A percentile compares a stretch with the other conserved stretches of the same genome.
Conservation (phyloP, 2,797 vertebrate species). For the Sciaenops ocellatus region DNA sequence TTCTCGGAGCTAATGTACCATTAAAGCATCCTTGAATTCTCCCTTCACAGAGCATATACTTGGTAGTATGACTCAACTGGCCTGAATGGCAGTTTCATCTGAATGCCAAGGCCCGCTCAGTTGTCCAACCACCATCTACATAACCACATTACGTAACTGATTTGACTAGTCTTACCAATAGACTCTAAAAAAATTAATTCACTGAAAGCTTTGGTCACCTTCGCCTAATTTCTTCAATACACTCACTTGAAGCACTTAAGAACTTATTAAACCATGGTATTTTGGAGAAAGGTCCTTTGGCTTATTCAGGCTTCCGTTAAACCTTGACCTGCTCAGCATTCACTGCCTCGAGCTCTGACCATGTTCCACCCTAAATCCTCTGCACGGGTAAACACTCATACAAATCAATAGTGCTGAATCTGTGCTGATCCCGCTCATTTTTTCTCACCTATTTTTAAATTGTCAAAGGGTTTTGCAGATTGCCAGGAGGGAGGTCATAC, state of each 20-base stretch:
- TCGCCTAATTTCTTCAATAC: slow-evolving; percentile 15
- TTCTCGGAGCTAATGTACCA: too few species aligned
- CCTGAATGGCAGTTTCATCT: background rate
- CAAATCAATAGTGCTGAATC: slow-evolving; percentile 53
- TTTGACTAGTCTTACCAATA: too few species aligned
- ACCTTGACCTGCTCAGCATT: slow-evolving; percentile 51
- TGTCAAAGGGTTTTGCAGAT: slow-evolving; percentile 35
- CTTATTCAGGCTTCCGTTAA: slow-evolving; percentile 28
- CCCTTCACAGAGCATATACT: too few species aligned
- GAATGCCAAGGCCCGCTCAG: background rate
- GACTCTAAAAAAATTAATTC: background rate
- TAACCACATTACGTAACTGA: too few species aligned
- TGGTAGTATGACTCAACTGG: background rate
- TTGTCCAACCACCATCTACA: background rate
- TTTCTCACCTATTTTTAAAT: slow-evolving; percentile 41
- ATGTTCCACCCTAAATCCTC: slow-evolving; percentile 19
- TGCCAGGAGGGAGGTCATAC: slow-evolving; percentile 40
- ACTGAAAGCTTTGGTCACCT: background rate
- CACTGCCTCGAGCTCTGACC: slow-evolving; percentile 16
- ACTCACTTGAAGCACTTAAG: slow-evolving; percentile 11
- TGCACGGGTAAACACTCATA: slow-evolving; percentile 20
- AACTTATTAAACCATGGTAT: slow-evolving; percentile 38
- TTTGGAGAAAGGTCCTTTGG: slow-evolving; percentile 24
- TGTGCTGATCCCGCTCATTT: slow-evolving; percentile 51
- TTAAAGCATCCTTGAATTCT: too few species aligned